Percentiles rank a stretch among this genome's conserved stretches.
Conservation (phyloP, 92 coral and sea anemone species). For the Pocillopora meandrina region DNA sequence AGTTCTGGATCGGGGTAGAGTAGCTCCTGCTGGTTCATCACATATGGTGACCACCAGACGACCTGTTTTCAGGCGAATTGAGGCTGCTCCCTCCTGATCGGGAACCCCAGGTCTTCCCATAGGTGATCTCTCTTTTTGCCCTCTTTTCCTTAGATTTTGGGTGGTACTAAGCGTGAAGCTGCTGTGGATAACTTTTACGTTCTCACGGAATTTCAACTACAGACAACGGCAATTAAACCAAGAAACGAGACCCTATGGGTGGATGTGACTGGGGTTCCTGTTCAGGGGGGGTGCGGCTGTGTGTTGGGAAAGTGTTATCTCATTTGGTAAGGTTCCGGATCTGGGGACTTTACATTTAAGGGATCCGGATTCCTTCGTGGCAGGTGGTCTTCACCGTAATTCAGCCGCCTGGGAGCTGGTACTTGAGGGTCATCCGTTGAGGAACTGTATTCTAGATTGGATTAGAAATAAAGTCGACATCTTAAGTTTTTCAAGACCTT, state of each 20-base stretch:
- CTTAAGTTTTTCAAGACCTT: conserved; percentile 8
- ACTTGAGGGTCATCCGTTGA: conserved; percentile 27
- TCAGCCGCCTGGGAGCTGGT: background rate
- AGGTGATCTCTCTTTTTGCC: no score
- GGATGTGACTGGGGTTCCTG: conserved; percentile 21
- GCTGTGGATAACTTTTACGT: no score
- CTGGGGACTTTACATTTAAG: background rate
- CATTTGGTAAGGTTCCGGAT: conserved; percentile 11
- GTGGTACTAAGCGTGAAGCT: no score
- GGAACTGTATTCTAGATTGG: conserved; percentile 15
- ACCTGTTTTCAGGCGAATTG: no score
- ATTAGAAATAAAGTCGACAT: conserved; percentile 31
- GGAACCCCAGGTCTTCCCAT: no score
- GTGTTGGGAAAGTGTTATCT: background rate
- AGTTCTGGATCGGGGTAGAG: no score
- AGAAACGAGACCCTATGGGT: background rate
- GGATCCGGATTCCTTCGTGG: conserved; percentile 28
- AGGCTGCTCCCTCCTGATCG: no score
- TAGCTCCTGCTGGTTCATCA: no score
- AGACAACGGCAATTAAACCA: background rate
- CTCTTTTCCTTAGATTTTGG: no score
- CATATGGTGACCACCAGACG: no score
- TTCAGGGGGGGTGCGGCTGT: conserved; percentile 2
- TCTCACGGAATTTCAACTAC: background rate
- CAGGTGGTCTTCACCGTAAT: conserved; percentile 24